These are phyloP conservation scores for Cromileptes altivelis DNA, from an alignment of 2,113 vertebrate genomes.

Conservation along the genomic window DNA sequence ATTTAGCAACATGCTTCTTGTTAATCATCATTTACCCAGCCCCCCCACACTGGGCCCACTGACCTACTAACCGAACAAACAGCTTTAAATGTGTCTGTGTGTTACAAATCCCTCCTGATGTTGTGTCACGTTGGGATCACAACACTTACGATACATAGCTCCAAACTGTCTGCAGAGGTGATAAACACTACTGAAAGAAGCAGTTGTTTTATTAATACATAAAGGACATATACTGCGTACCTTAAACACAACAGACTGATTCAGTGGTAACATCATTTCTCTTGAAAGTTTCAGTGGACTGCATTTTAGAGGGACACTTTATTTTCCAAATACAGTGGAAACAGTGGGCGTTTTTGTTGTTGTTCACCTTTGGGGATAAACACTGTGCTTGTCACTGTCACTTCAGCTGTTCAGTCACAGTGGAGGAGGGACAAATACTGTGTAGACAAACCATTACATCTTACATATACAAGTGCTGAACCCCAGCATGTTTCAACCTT, in stretches of 20 bases:
- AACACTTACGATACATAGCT: neutral
- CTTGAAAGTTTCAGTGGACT: neutral
- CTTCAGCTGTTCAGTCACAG: too few species aligned
- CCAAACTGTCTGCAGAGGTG: neutral
- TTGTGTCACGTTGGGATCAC: constrained; percentile 13
- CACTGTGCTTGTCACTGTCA: too few species aligned
- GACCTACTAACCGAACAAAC: constrained; percentile 64
- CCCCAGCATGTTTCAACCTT: too few species aligned
- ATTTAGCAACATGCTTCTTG: constrained; percentile 49
- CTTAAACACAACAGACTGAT: neutral
- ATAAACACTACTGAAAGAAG: neutral
- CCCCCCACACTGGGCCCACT: constrained; percentile 43
- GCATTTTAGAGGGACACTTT: neutral
- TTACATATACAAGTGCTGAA: too few species aligned
- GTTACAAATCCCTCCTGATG: constrained; percentile 24
- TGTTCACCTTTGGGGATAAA: too few species aligned
- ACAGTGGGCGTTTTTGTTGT: neutral
- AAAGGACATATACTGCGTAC: neutral
- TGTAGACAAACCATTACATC: too few species aligned
- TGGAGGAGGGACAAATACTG: too few species aligned
- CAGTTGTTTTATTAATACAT: neutral
- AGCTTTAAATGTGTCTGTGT: constrained; percentile 16
- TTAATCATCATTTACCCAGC: constrained; percentile 57
- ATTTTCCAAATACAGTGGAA: neutral
- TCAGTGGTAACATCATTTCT: neutral